Evolutionary conservation across 2,888 invertebrate species (phyloP), one percentile per base, ranked within the genome.

Genomic region (Himalopsyche anomala): DNA sequence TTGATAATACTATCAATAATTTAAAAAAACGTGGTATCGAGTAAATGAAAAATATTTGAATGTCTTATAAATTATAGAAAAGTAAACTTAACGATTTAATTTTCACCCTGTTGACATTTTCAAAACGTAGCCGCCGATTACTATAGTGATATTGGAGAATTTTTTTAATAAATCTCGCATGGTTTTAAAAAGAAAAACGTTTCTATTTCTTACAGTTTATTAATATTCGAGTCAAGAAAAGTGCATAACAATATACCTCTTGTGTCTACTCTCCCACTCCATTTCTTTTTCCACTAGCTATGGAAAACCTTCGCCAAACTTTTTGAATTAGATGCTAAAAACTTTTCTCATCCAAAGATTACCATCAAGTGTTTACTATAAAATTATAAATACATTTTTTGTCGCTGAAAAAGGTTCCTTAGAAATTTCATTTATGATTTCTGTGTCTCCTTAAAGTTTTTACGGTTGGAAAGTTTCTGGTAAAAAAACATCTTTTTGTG

Each of bases 271-370:
- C 28, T 79, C 55, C 42, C 82, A 12, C 36, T 79, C 82, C 45
- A 62, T 80, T 56, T 51, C 42, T 36, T 54, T 38, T 80, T 74
- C 85, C 80, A 28, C 84, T 42, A 36, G 51, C 28, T 74, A 51
- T 42, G 42, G 56, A 36, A n/a, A 42, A 15, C 81, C 15, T 36
- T 84, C 19, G 40, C 84, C 84, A 74, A 93, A 93, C 93, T 93
- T 93, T 93, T 92, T 93, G 93, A 93, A 93, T 93, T 93, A 93
- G 93, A 93, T 93, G 93, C 93, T 93, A 93, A 93, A 88, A 89
- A 93, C 93, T 93, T 93, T 93, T 93, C 93, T 93, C 93, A 93
- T 93, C 93, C 93, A 92, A 92, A 93, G 93, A 93, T 93, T 93
- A 93, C 93, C 92, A 93, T 93, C 91, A 93, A 93, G 93, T 93